Evolutionary conservation across 2,113 vertebrate species (phyloP), one percentile per base, ranked within the genome.

Genomic region (Oenanthe melanoleuca): DNA sequence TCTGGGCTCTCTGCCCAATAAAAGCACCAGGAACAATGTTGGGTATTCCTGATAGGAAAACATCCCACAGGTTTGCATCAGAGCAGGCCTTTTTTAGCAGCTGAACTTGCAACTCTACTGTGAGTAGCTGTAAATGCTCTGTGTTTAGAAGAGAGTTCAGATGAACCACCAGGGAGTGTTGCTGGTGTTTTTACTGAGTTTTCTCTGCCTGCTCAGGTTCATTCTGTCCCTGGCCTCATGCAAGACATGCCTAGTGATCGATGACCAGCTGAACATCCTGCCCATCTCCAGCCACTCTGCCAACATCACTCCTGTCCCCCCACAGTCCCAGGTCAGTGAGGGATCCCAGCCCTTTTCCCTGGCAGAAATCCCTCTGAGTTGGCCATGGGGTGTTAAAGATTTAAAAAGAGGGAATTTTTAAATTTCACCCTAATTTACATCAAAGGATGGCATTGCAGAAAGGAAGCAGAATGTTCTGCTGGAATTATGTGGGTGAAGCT

Each of bases 221-320:
- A 99, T 99, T 74, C 97, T 99, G 26, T 99, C 99, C 38, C 97
- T 99, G 89, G 96, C 98, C 12, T 99, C 99, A 2, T 99, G 99
- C 94, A 99, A 99, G 96, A 99, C 98, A 49, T 99, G 99, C 92
- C 98, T 99, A 0, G 99, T 99, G 67, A 99, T 99, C 4, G 99
- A 99, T 33, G 99, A 99, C 95, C 99, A 99, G 59, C 99, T 99
- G 82, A 99, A 98, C 80, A 98, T 99, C 93, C 97, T 99, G 94
- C 99, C 99, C 25, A 97, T 99, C 93, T 99, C 99, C 89, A 99
- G 98, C 90, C 99, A 99, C 1, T 77, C 98, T 40, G 98, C 98
- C 37, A 99, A 97, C 96, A 99, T 99, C 75, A 98, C 98, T 40
- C 98, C 99, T 1, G 78, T 99, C 2, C 98, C 98, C 8, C 98